Evolutionary conservation across 2,113 vertebrate species (phyloP).

Genomic region (Benitochromis conjunctus): DNA sequence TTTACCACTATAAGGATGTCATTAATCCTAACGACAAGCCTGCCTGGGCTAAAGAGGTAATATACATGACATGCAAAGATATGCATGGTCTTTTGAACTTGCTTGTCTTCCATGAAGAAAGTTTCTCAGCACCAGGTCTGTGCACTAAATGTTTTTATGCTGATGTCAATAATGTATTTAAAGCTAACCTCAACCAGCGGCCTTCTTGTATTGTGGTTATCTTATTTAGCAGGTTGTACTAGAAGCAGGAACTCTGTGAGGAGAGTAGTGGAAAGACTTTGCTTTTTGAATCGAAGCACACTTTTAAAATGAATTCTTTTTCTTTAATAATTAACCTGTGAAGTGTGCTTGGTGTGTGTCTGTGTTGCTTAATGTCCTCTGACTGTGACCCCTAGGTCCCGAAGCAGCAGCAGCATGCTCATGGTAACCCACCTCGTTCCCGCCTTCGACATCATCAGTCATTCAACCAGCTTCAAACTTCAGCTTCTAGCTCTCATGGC

Average conservation of each 20-base stretch:
- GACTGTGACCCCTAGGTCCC: conserved; percentile 72
- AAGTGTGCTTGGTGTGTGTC: conserved; percentile 15
- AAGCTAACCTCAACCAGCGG: not conserved
- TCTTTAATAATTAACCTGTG: not conserved
- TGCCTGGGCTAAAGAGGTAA: conserved; percentile 94
- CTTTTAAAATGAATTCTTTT: not conserved
- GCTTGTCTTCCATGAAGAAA: not conserved
- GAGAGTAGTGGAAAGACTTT: not conserved
- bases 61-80: not conserved
- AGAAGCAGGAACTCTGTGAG: not conserved
- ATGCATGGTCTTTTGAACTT: not conserved
- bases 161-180: not conserved
- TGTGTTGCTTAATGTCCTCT: conserved; percentile 54
- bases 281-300: not conserved
- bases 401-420: conserved; percentile 50
- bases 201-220: not conserved
- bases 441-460: conserved; percentile 55
- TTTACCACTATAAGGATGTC: conserved; percentile 92
- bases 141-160: not conserved
- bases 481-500: conserved; percentile 9
- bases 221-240: conserved; percentile 11
- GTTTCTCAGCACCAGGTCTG: not conserved
- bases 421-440: conserved; percentile 66
- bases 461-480: conserved; percentile 52
- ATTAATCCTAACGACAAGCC: conserved; percentile 90